A percentile compares a stretch with the other conserved stretches of the same genome.
Evolutionary conservation across 2,797 vertebrate genomes (phyloP).

Genomic region (Loriculus beryllinus): DNA sequence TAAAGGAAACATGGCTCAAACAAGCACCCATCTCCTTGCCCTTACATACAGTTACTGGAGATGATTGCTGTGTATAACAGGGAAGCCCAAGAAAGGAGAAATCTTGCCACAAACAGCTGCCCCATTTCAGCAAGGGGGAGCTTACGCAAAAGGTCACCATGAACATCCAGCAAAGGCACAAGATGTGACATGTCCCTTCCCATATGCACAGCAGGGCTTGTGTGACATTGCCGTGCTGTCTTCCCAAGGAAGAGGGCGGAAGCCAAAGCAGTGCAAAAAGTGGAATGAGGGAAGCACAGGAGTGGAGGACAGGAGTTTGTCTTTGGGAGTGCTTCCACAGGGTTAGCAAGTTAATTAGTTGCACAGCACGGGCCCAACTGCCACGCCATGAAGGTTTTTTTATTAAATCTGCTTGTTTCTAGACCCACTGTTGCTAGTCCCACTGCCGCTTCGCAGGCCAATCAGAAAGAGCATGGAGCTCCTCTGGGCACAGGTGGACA

Average conservation of each 20-base stretch:
- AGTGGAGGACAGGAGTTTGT: not conserved
- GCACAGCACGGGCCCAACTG: not conserved
- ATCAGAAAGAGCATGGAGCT: not conserved
- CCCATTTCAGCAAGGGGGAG: not conserved
- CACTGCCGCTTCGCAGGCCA: not conserved
- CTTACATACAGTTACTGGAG: not conserved
- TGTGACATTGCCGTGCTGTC: not conserved
- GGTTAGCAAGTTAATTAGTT: slow-evolving; percentile 23
- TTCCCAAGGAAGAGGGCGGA: not conserved
- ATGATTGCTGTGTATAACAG: not conserved
- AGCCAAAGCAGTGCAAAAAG: fast-evolving
- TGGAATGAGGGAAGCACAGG: fast-evolving
- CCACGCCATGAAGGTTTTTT: not conserved
- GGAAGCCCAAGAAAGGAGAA: not conserved
- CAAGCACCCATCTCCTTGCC: not conserved
- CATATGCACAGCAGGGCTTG: fast-evolving
- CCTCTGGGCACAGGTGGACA: not conserved
- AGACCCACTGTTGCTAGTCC: not conserved
- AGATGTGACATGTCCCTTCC: not conserved
- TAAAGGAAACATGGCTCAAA: not conserved
- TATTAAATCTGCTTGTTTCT: slow-evolving; percentile 30
- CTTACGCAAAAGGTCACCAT: not conserved
- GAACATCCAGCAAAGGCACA: not conserved
- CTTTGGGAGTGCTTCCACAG: slow-evolving; percentile 8
- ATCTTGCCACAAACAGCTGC: not conserved